A percentile compares a stretch with the other conserved stretches of the same genome.
phyloP scores from a whole-genome alignment of 2,113 vertebrate species.

The Dromas ardeola region DNA sequence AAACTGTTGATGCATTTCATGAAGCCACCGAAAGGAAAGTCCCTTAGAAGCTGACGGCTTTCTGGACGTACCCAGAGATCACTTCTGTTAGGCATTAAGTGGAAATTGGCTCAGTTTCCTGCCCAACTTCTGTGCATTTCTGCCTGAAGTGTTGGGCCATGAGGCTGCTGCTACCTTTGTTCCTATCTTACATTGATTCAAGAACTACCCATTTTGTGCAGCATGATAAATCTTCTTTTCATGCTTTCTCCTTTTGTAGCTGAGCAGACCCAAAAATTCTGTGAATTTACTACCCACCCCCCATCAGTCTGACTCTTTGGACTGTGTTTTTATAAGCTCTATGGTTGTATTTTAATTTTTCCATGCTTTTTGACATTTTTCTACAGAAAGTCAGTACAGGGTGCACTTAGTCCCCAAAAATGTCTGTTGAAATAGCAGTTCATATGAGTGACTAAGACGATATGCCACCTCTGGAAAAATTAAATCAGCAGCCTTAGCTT shows the following conservation, averaged over 20 bases:
- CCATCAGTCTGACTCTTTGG: not conserved
- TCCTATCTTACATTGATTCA: not conserved
- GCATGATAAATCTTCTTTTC: not conserved
- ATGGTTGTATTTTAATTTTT: not conserved
- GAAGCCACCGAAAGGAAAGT: not conserved
- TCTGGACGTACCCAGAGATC: not conserved
- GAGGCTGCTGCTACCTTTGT: not conserved
- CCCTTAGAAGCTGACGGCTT: not conserved
- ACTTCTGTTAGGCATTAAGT: not conserved
- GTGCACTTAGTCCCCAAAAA: not conserved
- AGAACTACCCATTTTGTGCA: not conserved
- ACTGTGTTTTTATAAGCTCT: not conserved
- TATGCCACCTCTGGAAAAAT: conserved; percentile 31
- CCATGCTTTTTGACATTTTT: not conserved
- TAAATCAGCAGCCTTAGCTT: conserved; percentile 1
- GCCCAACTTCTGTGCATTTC: not conserved
- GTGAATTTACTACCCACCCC: not conserved
- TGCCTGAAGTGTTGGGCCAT: not conserved
- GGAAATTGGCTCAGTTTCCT: not conserved
- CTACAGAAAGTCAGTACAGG: not conserved
- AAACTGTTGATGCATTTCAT: not conserved
- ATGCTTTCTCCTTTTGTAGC: not conserved
- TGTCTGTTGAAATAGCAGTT: not conserved
- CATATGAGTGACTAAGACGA: not conserved
- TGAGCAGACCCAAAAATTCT: not conserved